Base-by-base conservation (phyloP, 2,797 vertebrate species). In the Iguana delicatissima region DNA sequence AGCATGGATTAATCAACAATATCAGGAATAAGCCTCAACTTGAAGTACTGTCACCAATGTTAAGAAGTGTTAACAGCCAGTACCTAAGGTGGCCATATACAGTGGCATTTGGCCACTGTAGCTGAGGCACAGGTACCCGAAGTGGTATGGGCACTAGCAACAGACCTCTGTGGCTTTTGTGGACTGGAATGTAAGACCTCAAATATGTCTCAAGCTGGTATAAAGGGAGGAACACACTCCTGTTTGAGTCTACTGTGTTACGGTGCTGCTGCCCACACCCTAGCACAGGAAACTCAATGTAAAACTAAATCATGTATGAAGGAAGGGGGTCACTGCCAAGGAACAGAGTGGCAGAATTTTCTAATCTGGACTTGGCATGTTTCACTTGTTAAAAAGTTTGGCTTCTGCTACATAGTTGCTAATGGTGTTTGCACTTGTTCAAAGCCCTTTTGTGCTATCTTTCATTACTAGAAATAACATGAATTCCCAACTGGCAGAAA, bases 401-500 rank as follows among this genome's bases (percentile, higher is more conserved):
- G 32, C 26, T 50, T 69, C 24, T 50, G 22, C 46, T 55, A 18
- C 24, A 69, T 62, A 69, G 67, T 8, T 79, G 64, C 18, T 72
- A 80, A 85, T 85, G 10, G 52, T 89, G 50, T 85, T 80, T 74
- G 18, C 69, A 57, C 50, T 89, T 26, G 32, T 89, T 82, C n/a
- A 46, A 59, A 73, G 35, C 50, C 52, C 14, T 57, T 82, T 73
- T 55, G 50, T 6, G 26, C 38, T 80, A 89, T 42, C 32, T 26
- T 84, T 55, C 59, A 69, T 85, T 69, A 32, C 5, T 42, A 22
- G 62, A 76, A 80, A 80, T 85, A 76, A 76, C 32, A 10, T 38
- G 57, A 74, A 50, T 83, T 87, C 55, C 67, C 72, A 83, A 6
- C n/a, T 50, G 55, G 77, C 14, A 29, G 35, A 52, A 86, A 90